Conservation (phyloP, 1,140 invertebrate genomes). For the Lordiphosa collinella region DNA sequence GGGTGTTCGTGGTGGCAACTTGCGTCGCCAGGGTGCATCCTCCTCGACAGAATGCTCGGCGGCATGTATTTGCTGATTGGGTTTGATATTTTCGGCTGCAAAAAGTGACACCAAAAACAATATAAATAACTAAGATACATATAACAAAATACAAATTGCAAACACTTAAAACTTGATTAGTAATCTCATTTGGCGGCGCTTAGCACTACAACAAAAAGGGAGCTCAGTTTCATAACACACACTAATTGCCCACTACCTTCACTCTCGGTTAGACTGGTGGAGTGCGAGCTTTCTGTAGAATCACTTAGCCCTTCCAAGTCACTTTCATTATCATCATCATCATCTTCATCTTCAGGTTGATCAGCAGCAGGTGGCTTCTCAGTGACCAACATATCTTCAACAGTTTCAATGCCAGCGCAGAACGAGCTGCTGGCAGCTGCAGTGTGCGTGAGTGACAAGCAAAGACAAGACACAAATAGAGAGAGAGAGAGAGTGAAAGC, state of each 20-base stretch:
- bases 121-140: neutral
- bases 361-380: constrained; percentile 11
- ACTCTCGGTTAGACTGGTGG: constrained; percentile 71
- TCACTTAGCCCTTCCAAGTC: constrained; percentile 78
- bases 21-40: constrained; percentile 78
- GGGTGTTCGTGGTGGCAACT: constrained; percentile 57
- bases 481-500: constrained; percentile 29
- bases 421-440: constrained; percentile 61
- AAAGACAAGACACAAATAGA: constrained; percentile 68
- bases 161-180: constrained; percentile 5
- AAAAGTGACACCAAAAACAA: constrained; percentile 13
- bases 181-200: constrained; percentile 29
- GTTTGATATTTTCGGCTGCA: constrained; percentile 62
- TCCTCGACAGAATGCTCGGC: constrained; percentile 66
- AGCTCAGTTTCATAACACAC: constrained; percentile 11
- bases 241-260: constrained; percentile 64
- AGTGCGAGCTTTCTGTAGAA: constrained; percentile 79
- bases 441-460: constrained; percentile 67
- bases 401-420: constrained; percentile 22
- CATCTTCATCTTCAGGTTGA: constrained; percentile 26
- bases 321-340: constrained; percentile 57
- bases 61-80: constrained; percentile 54
- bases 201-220: constrained; percentile 18
- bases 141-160: neutral
- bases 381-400: constrained; percentile 1